phyloP scores from a whole-genome alignment of 2,113 vertebrate genomes.

The Spea multiplicata region DNA sequence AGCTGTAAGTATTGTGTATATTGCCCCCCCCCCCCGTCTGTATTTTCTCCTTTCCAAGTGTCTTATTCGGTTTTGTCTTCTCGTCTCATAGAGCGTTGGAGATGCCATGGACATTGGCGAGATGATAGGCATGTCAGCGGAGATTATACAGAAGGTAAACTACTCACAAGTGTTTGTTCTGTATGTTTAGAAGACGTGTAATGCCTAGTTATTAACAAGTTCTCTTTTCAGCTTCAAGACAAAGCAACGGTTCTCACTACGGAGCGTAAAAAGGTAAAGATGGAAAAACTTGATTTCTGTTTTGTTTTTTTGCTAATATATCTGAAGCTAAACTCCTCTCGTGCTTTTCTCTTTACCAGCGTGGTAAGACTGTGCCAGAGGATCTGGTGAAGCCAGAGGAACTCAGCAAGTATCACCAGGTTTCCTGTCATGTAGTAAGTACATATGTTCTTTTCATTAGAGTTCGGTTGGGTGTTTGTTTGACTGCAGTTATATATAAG shows the following conservation, averaged over 20 bases:
- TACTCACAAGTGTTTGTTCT: too few species aligned
- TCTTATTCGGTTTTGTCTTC: accelerated
- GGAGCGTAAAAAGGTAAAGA: conserved; percentile 91
- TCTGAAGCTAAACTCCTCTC: background rate
- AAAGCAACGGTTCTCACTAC: conserved; percentile 97
- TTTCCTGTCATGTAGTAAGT: conserved; percentile 92
- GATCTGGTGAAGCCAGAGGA: conserved; percentile 93
- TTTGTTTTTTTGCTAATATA: background rate
- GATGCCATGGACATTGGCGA: conserved; percentile 95
- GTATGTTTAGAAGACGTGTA: too few species aligned
- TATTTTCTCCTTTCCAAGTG: background rate
- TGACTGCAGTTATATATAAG: background rate
- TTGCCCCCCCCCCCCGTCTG: background rate
- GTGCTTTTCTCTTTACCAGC: conserved; percentile 61
- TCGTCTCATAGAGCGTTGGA: conserved; percentile 68
- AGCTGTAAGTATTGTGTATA: conserved; percentile 68
- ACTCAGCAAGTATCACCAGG: conserved; percentile 94
- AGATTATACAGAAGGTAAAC: conserved; percentile 95
- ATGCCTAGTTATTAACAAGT: too few species aligned
- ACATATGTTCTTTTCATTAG: background rate
- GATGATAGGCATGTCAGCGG: conserved; percentile 91
- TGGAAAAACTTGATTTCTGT: background rate
- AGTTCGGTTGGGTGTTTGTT: background rate
- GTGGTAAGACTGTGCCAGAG: conserved; percentile 94
- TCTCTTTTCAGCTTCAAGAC: conserved; percentile 86